These are phyloP conservation scores for Eremobia ochroleuca DNA, from an alignment of 2,888 invertebrate species.

Conservation along the genomic window DNA sequence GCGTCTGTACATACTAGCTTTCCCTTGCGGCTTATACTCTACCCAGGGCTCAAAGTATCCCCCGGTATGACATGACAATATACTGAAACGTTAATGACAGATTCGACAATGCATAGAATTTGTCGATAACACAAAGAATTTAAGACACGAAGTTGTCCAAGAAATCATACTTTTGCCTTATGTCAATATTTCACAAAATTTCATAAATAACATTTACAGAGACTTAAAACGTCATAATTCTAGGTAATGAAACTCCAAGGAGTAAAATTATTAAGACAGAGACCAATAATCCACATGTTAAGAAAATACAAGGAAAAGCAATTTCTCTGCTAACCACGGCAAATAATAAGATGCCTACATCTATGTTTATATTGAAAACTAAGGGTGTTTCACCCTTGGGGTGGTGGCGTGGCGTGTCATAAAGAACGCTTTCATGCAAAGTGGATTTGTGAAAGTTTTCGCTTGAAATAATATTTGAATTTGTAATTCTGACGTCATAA, in stretches of 20 bases:
- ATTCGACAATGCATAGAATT: too few species aligned
- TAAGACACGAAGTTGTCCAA: background rate
- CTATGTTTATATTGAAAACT: slow-evolving; percentile 74
- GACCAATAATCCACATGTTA: slow-evolving; percentile 26
- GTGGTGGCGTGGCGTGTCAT: slow-evolving; percentile 78
- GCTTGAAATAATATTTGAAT: slow-evolving; percentile 87
- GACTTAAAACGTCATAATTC: background rate
- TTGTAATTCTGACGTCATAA: slow-evolving; percentile 83
- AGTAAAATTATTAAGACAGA: slow-evolving; percentile 5
- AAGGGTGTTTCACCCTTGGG: slow-evolving; percentile 68
- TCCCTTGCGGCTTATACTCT: too few species aligned
- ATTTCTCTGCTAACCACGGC: slow-evolving; percentile 62
- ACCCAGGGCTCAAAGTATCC: too few species aligned
- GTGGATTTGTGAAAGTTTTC: slow-evolving; percentile 86
- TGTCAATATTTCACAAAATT: background rate
- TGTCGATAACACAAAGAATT: background rate
- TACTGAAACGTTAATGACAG: background rate
- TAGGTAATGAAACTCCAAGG: background rate
- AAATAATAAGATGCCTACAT: slow-evolving; percentile 68
- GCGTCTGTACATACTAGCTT: too few species aligned
- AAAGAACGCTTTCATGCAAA: slow-evolving; percentile 86
- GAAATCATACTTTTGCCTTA: background rate
- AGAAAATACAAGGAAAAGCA: slow-evolving; percentile 62
- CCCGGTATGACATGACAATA: background rate
- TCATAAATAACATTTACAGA: background rate